Conservation (phyloP, 2,888 invertebrate genomes). For the Rhagonycha lutea region DNA sequence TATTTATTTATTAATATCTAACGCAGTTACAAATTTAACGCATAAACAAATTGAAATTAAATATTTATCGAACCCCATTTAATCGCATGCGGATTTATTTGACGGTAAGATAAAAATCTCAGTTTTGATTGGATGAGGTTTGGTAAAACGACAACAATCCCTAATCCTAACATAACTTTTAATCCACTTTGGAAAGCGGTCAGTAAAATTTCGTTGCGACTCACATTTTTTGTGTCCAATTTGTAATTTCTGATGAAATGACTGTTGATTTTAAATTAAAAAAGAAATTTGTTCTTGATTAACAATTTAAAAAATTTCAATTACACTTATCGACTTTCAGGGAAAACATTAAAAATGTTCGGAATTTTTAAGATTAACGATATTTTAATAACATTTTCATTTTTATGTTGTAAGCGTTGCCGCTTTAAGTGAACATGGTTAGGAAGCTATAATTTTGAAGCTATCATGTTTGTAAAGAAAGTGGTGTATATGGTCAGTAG, state of each 20-base stretch:
- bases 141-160: not conserved
- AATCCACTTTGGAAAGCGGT: not conserved
- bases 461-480: slow-evolving; percentile 19
- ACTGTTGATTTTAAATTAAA: not conserved
- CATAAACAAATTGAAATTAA: not conserved
- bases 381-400: slow-evolving; percentile 4
- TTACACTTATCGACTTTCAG: not conserved
- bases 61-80: not conserved
- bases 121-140: not conserved
- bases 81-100: not conserved
- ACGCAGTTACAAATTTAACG: not conserved
- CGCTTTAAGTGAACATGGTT: slow-evolving; percentile 14
- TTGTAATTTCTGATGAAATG: not conserved
- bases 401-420: slow-evolving; percentile 3
- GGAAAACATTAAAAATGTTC: not conserved
- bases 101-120: not conserved
- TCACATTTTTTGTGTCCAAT: not conserved
- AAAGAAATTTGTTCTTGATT: slow-evolving; percentile 1
- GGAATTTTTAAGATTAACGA: not conserved
- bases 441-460: slow-evolving; percentile 18
- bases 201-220: not conserved
- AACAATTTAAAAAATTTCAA: slow-evolving; percentile 4
- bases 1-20: not conserved
- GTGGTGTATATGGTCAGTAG: slow-evolving; percentile 21
- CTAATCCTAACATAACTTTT: not conserved